phyloP scores from a whole-genome alignment of 2,113 vertebrate species.

The Chionodraco myersi region DNA sequence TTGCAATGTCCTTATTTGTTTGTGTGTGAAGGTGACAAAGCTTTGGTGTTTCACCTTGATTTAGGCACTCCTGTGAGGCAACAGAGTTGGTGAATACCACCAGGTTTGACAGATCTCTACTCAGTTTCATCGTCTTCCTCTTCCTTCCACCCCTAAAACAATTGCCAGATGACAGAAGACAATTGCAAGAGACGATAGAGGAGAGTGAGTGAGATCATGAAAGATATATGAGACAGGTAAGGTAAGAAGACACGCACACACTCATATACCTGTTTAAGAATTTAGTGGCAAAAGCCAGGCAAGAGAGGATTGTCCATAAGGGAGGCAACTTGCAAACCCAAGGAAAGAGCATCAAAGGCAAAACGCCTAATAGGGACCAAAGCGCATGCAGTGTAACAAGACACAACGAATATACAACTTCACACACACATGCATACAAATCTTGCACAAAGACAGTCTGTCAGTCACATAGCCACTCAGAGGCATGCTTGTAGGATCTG shows the following conservation, averaged over 20 bases:
- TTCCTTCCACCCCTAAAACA: slow-evolving; percentile 85
- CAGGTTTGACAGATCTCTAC: slow-evolving; percentile 93
- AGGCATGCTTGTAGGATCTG: slow-evolving; percentile 30
- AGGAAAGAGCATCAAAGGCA: slow-evolving; percentile 67
- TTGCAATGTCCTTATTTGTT: background rate
- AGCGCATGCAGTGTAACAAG: slow-evolving; percentile 40
- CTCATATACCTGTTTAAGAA: slow-evolving; percentile 4
- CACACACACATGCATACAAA: slow-evolving; percentile 17
- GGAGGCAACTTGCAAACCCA: slow-evolving; percentile 53
- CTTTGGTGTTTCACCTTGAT: slow-evolving; percentile 86
- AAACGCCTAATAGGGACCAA: slow-evolving; percentile 50
- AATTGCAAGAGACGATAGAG: slow-evolving; percentile 24
- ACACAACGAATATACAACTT: slow-evolving; percentile 11
- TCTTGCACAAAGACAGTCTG: slow-evolving; percentile 34
- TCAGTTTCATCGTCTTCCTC: slow-evolving; percentile 96
- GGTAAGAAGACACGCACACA: background rate
- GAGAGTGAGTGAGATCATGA: slow-evolving; percentile 9
- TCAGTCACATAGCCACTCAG: slow-evolving; percentile 34
- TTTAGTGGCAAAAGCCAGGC: slow-evolving; percentile 34
- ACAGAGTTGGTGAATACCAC: slow-evolving; percentile 97
- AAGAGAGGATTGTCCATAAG: slow-evolving; percentile 47
- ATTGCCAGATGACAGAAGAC: slow-evolving; percentile 12
- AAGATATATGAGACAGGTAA: background rate
- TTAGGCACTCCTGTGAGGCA: slow-evolving; percentile 92
- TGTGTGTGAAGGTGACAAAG: slow-evolving; percentile 4